phyloP scores from a whole-genome alignment of 2,888 invertebrate genomes.

The Strigamia crassipes region DNA sequence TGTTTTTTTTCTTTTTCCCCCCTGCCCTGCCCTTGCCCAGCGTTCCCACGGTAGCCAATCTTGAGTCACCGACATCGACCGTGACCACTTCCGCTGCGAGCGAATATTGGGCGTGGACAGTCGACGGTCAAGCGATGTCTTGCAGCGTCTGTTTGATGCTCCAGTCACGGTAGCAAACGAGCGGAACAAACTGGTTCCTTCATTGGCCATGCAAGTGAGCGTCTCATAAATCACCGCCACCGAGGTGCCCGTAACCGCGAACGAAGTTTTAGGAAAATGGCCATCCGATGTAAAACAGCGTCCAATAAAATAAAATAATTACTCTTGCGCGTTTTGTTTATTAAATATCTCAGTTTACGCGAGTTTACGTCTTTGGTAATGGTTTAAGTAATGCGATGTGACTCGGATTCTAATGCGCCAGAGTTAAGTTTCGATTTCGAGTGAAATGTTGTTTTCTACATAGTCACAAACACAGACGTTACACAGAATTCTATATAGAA shows the following conservation, averaged over 20 bases:
- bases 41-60: conserved; percentile 34
- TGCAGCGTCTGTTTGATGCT: conserved; percentile 34
- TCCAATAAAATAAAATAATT: neutral
- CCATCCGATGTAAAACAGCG: neutral
- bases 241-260: conserved; percentile 32
- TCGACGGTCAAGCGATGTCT: conserved; percentile 34
- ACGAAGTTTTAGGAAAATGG: neutral
- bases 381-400: neutral
- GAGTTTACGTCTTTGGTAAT: neutral
- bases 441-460: neutral
- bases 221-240: conserved; percentile 42
- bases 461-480: too few species aligned
- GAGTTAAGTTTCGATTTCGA: neutral
- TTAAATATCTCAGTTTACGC: neutral
- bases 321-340: neutral
- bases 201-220: conserved; percentile 40
- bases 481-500: too few species aligned
- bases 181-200: conserved; percentile 41
- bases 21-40: conserved; percentile 16
- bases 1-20: neutral
- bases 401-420: neutral
- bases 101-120: conserved; percentile 11
- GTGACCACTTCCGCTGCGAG: conserved; percentile 24
- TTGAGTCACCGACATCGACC: conserved; percentile 34
- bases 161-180: conserved; percentile 29